Base-by-base conservation (phyloP, 2,113 vertebrate species). In the Recurvirostra avosetta region DNA sequence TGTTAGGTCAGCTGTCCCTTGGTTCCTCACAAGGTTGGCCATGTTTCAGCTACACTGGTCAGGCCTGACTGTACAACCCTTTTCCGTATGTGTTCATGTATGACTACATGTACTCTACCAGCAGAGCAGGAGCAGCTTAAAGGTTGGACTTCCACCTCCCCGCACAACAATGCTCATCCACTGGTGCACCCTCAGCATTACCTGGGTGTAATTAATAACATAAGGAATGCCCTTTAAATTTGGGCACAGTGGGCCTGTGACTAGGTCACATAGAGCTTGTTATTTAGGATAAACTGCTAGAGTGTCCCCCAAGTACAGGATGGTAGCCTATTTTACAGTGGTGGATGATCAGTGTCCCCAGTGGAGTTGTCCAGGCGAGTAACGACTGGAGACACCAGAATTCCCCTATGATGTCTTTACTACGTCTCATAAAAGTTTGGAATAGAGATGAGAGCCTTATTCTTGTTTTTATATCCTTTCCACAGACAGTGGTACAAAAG, bases 401-500 rank as follows among this genome's bases (percentile, higher is more conserved):
- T 25, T 77, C 17, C 29, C 8, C 25, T 56, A 41, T 21, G 22
- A 45, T 50, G 29, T 61, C 79, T 73, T 67, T 49, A 68, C 30
- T 72, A 19, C 11, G 32, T 14, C 47, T 61, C 43, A 45, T 36
- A 70, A n/a, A 94, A 86, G 15, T 26, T 17, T 61, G 38, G 38
- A 72, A 65, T 25, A 61, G 49, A 82, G 40, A 79, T 5, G 27
- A 74, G 6, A 43, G 23, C 26, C 25, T 81, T 78, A 63, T 43
- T 88, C 71, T 73, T 89, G 41, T 43, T 78, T 95, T 77, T 82
- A 59, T 70, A 61, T 22, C 30, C 41, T 74, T 88, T 52, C 71
- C 49, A 58, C 25, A 70, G 26, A 29, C 49, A 40, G 43, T 10
- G 36, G 26, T 68, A 61, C 30, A 86, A 91, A 85, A 36, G 25